Evolutionary conservation across 2,888 invertebrate species (phyloP), one percentile per base, ranked within the genome.

Genomic region (Horisme vitalbata): DNA sequence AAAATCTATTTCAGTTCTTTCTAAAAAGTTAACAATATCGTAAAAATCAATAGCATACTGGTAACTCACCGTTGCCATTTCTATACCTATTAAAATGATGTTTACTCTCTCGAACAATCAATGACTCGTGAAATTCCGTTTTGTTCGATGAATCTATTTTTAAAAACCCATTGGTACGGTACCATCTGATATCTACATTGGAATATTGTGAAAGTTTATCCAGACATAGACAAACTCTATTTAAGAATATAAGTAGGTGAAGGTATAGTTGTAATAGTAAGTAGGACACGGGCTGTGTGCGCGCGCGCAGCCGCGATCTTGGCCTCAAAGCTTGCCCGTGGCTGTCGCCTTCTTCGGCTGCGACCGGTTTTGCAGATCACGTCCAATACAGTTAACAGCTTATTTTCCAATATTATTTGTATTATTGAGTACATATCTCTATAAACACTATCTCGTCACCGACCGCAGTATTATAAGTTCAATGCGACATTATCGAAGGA

Each of bases 311-410:
- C 63, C 65, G 66, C 73, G 75, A 69, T 75, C 75, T 79, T 81
- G 85, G 79, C 84, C 88, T 81, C 81, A 79, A 79, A 80, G 73
- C 68, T 68, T 68, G 75, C 79, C 78, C 79, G 85, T 79, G 75
- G 79, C 78, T 78, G 85, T 79, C 82, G 64, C 86, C 87, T 79
- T 87, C 80, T 86, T 84, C 79, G 86, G 77, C 55, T 63, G 65
- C 71, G 75, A 87, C 88, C 86, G 88, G 88, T 87, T 87, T 75
- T 52, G 65, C 64, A 71, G 72, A 75, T 71, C 72, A 72, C 65
- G 68, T 64, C 67, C 68, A 69, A 30, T 38, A 38, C 15, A 71
- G 57, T 56, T 68, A 75, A 75, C 75, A 73, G 68, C 77, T 71
- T 71, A 75, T 66, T 75, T 71, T 72, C 68, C 71, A 63, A 51